These are phyloP conservation scores for Clitarchus hookeri DNA, from an alignment of 2,888 invertebrate species.

Conservation along the genomic window DNA sequence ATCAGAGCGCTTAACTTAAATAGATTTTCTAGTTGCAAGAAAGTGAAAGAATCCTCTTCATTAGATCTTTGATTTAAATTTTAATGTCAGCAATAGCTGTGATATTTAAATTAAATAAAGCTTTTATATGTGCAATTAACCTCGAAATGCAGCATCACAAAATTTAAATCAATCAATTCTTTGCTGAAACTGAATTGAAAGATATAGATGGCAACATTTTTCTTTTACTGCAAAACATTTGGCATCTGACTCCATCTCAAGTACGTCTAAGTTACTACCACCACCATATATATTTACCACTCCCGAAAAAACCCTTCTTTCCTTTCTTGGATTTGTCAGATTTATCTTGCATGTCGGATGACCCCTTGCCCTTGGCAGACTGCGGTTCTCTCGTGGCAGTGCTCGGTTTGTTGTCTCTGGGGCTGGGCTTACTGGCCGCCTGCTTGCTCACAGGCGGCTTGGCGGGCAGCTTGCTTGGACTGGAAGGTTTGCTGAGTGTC, in stretches of 20 bases:
- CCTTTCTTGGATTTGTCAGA: slow-evolving; percentile 64
- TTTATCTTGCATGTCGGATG: slow-evolving; percentile 48
- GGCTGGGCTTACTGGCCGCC: slow-evolving; percentile 10
- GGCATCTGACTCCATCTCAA: not conserved
- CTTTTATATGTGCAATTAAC: not conserved
- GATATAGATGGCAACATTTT: slow-evolving; percentile 8
- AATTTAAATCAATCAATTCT: not conserved
- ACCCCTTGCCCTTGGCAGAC: slow-evolving; percentile 38
- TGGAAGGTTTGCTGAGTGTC: slow-evolving; percentile 51
- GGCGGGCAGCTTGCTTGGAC: slow-evolving; percentile 42
- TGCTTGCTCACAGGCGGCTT: slow-evolving; percentile 20
- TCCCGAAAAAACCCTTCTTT: slow-evolving; percentile 83
- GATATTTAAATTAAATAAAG: not conserved
- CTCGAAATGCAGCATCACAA: slow-evolving; percentile 8
- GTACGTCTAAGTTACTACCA: slow-evolving; percentile 59
- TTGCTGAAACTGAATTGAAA: slow-evolving; percentile 9
- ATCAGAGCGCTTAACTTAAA: not conserved
- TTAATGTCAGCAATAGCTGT: not conserved
- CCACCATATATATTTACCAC: slow-evolving; percentile 83
- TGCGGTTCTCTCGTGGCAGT: slow-evolving; percentile 26
- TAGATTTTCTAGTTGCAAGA: not conserved
- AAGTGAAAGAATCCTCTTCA: not conserved
- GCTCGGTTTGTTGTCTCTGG: slow-evolving; percentile 24
- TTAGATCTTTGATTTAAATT: not conserved
- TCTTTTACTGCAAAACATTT: not conserved